Conservation (phyloP, 1,140 invertebrate genomes). For the Drosophila nigromelanica region DNA sequence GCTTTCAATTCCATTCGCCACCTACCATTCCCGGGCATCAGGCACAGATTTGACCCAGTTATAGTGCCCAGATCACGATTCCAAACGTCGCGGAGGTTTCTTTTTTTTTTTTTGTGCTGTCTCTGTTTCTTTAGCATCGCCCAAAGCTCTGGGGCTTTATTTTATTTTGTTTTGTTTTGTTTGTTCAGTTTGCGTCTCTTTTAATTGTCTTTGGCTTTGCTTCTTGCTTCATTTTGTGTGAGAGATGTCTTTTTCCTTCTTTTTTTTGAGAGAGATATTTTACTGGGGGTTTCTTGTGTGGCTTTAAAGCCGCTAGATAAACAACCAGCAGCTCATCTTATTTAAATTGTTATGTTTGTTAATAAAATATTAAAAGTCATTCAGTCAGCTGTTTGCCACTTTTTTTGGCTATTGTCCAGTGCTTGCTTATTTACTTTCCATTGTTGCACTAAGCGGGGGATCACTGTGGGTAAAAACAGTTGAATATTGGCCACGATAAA, state of each 20-base stretch:
- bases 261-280: constrained; percentile 9
- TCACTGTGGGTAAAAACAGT: not conserved
- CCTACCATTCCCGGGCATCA: constrained; percentile 40
- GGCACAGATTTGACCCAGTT: constrained; percentile 66
- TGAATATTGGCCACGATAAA: not conserved
- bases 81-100: constrained; percentile 8
- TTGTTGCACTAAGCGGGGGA: constrained; percentile 15
- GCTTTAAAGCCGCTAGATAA: constrained; percentile 49
- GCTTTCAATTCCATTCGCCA: constrained; percentile 53
- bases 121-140: constrained; percentile 5
- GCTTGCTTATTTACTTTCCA: constrained; percentile 25
- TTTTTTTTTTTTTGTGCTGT: constrained; percentile 5
- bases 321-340: constrained; percentile 51
- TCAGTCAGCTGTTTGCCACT: constrained; percentile 4
- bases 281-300: constrained; percentile 26
- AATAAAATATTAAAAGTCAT: constrained; percentile 54
- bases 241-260: constrained; percentile 33
- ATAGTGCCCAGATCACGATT: constrained; percentile 63
- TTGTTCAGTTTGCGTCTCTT: constrained; percentile 51
- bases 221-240: constrained; percentile 32
- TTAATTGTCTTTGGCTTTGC: constrained; percentile 67
- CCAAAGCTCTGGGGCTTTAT: constrained; percentile 14
- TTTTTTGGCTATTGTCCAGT: constrained; percentile 20
- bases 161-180: constrained; percentile 28
- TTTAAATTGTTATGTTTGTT: constrained; percentile 56